Conservation (phyloP, 2,113 vertebrate species). For the Argyrosomus japonicus region DNA sequence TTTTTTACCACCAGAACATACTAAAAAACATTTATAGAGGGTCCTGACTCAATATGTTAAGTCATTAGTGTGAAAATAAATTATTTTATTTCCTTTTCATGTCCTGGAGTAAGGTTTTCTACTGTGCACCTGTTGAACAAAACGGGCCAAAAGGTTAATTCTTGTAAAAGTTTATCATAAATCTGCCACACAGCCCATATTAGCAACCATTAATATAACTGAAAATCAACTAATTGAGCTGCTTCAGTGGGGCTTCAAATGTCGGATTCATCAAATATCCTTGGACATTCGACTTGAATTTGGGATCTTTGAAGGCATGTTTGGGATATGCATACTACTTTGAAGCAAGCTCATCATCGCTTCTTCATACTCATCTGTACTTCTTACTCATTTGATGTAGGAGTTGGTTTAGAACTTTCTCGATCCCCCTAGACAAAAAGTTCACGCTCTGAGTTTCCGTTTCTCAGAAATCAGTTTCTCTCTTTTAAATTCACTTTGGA, state of each 20-base stretch:
- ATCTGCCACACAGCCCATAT: not conserved
- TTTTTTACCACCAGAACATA: not conserved
- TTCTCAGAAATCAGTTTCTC: slow-evolving; percentile 20
- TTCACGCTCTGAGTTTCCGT: not conserved
- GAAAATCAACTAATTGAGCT: not conserved
- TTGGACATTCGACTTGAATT: slow-evolving; percentile 5
- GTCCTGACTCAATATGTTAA: slow-evolving; percentile 8
- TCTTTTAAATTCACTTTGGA: slow-evolving; percentile 30
- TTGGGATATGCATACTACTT: slow-evolving; percentile 51
- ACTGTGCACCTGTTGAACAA: not conserved
- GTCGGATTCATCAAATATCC: slow-evolving; percentile 18
- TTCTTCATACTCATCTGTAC: slow-evolving; percentile 24
- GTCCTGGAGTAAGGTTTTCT: not conserved
- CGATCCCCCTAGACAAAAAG: slow-evolving; percentile 29
- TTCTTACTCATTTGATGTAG: slow-evolving; percentile 38
- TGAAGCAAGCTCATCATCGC: slow-evolving; percentile 29
- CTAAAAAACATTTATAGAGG: not conserved
- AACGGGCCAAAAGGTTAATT: not conserved
- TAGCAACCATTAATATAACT: not conserved
- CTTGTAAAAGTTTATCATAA: not conserved
- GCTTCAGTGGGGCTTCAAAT: not conserved
- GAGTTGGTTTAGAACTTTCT: slow-evolving; percentile 45
- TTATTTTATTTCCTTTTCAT: slow-evolving; percentile 38
- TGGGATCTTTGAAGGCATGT: slow-evolving; percentile 25
- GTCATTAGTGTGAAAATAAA: slow-evolving; percentile 47